Evolutionary conservation across 2,113 vertebrate genomes (phyloP).

Genomic region (Piaya cayana): DNA sequence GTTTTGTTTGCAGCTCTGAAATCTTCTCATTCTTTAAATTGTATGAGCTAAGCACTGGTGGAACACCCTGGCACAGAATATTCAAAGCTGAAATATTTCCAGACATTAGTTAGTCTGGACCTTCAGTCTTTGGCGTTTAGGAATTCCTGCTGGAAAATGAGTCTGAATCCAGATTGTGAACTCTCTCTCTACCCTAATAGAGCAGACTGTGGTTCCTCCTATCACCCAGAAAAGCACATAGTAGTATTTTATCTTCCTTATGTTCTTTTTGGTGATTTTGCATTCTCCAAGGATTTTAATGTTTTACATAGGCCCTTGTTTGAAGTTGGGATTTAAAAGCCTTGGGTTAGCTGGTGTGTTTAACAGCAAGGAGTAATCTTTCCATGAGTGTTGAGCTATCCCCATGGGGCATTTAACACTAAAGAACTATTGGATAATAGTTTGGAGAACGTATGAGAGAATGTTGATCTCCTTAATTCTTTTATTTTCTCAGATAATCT

Average conservation of each 20-base stretch:
- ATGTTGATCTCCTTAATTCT: neutral
- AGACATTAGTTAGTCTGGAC: neutral
- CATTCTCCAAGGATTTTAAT: slow-evolving; percentile 6
- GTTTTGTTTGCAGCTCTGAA: neutral
- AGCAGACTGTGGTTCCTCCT: slow-evolving; percentile 19
- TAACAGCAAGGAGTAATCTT: neutral
- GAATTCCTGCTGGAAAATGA: neutral
- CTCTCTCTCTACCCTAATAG: neutral
- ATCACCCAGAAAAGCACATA: neutral
- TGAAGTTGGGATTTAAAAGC: neutral
- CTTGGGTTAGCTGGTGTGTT: neutral
- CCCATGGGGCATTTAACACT: neutral
- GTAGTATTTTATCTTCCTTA: slow-evolving; percentile 4
- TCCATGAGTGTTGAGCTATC: neutral
- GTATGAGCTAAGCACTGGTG: neutral
- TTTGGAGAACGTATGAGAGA: neutral
- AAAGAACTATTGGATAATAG: neutral
- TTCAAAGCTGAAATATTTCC: neutral
- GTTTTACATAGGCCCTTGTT: neutral
- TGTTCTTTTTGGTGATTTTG: slow-evolving; percentile 35
- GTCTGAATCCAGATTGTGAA: neutral
- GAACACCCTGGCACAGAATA: neutral
- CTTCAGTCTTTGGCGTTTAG: neutral
- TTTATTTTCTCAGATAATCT: neutral
- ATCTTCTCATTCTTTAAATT: neutral